A percentile compares a stretch with the other conserved stretches of the same genome.
These are phyloP conservation scores for Enteromius thamalakanensis DNA, from an alignment of 2,797 vertebrate genomes.

Conservation along the genomic window DNA sequence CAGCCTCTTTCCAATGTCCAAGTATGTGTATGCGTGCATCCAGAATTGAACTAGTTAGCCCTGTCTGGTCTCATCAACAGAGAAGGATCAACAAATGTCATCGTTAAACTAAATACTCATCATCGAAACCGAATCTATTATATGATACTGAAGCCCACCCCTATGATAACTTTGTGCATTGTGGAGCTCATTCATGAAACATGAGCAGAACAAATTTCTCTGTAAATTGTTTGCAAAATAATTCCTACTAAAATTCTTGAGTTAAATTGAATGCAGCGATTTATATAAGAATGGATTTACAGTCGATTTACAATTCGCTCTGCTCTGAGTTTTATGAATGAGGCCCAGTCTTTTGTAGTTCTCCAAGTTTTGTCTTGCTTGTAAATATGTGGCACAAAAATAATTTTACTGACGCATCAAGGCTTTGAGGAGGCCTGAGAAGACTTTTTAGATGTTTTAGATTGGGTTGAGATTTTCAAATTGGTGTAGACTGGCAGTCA, in stretches of 20 bases:
- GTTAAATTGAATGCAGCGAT: background rate
- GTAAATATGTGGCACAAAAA: background rate
- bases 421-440: background rate
- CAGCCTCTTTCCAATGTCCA: background rate
- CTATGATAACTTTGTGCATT: background rate
- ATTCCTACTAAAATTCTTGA: background rate
- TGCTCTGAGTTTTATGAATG: background rate
- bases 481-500: constrained; percentile 1
- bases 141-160: background rate
- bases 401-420: background rate
- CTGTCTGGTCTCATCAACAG: background rate
- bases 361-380: background rate
- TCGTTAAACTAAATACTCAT: background rate
- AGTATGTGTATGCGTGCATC: background rate
- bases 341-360: background rate
- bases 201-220: constrained; percentile 3
- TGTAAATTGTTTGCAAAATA: background rate
- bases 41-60: background rate
- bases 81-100: background rate
- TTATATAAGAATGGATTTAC: background rate
- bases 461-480: constrained; percentile 9
- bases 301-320: background rate
- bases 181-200: background rate
- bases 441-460: constrained; percentile 4
- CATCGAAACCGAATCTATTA: background rate